Percentiles rank a stretch among this genome's conserved stretches.
Evolutionary conservation across 2,888 invertebrate genomes (phyloP).

Genomic region (Ceratothoa steindachneri): DNA sequence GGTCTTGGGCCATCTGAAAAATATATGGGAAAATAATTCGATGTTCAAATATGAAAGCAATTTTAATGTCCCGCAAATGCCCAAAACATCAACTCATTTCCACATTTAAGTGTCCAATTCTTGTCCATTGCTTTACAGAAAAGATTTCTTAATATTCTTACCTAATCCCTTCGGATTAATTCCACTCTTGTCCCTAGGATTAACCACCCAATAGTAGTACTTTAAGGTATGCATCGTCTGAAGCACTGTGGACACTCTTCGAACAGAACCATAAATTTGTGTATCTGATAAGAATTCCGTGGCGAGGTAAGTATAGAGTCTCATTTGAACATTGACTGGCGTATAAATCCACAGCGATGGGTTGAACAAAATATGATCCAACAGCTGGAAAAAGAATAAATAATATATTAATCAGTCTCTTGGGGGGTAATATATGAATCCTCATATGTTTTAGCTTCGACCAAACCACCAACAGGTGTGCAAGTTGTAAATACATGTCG

Average conservation of each 20-base stretch:
- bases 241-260: conserved; percentile 92
- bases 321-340: conserved; percentile 88
- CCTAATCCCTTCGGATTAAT: conserved; percentile 92
- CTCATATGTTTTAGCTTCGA: too few species aligned
- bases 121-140: too few species aligned
- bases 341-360: conserved; percentile 99
- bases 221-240: conserved; percentile 98
- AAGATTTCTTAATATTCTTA: too few species aligned
- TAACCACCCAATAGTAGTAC: conserved; percentile 98
- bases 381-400: conserved; percentile 75
- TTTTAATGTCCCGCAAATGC: neutral
- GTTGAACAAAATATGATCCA: conserved; percentile 99
- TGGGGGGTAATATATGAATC: too few species aligned
- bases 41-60: neutral
- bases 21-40: neutral
- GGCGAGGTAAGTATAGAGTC: conserved; percentile 93
- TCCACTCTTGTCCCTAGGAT: conserved; percentile 90
- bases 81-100: too few species aligned
- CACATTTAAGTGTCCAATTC: too few species aligned
- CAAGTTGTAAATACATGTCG: too few species aligned
- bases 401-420: too few species aligned
- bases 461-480: too few species aligned
- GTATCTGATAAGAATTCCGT: conserved; percentile 98
- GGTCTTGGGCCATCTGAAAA: conserved; percentile 84
- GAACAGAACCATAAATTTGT: conserved; percentile 92